Conservation (phyloP, 2,113 vertebrate species). For the Vidua chalybeata region DNA sequence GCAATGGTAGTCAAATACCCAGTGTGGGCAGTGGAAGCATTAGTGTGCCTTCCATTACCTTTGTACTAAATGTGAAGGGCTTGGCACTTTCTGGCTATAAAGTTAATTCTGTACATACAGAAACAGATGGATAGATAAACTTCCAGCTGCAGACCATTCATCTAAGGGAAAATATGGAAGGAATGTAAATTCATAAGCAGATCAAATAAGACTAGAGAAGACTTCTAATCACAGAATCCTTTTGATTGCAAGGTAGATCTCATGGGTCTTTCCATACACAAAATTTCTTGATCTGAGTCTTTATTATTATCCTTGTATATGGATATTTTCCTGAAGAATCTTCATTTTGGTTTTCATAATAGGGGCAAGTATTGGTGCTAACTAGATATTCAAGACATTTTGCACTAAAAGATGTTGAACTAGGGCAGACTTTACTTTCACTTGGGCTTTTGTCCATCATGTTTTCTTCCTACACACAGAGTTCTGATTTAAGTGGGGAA, state of each 20-base stretch:
- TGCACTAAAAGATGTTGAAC: background rate
- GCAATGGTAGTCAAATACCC: background rate
- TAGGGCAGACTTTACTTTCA: background rate
- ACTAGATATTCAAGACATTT: background rate
- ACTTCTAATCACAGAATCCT: background rate
- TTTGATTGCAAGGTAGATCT: background rate
- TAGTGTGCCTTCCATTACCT: background rate
- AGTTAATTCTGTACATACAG: constrained; percentile 51
- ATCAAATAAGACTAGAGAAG: background rate
- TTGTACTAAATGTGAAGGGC: background rate
- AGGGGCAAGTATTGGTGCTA: background rate
- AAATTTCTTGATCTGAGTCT: background rate
- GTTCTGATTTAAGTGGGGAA: background rate
- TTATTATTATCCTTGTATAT: background rate
- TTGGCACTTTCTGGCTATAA: constrained; percentile 16
- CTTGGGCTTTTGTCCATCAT: background rate
- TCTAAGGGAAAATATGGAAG: background rate
- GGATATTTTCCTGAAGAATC: background rate
- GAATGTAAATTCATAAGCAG: background rate
- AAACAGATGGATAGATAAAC: constrained; percentile 34
- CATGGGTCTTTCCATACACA: background rate
- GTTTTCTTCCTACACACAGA: background rate
- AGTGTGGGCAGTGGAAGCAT: background rate
- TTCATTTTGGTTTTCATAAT: background rate
- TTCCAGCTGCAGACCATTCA: constrained; percentile 15